A percentile compares a stretch with the other conserved stretches of the same genome.
phyloP scores from a whole-genome alignment of 2,113 vertebrate species.

The Gobiocypris rarus region DNA sequence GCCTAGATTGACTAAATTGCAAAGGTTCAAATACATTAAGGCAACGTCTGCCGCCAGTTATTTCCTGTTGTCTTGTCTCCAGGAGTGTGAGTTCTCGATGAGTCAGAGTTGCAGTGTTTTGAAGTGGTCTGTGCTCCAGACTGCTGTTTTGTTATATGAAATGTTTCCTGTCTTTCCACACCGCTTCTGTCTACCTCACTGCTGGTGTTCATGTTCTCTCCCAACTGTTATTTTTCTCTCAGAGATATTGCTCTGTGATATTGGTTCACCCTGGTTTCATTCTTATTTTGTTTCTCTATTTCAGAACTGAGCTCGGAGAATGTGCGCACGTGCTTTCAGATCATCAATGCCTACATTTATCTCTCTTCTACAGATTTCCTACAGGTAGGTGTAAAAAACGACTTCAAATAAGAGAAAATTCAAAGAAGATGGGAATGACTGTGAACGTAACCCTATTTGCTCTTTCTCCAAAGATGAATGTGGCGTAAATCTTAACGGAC shows the following conservation, averaged over 20 bases:
- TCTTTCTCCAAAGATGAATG: background rate
- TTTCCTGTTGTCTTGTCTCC: background rate
- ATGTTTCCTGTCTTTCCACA: slow-evolving; percentile 11
- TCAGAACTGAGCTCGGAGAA: slow-evolving; percentile 95
- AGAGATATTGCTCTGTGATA: background rate
- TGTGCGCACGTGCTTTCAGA: slow-evolving; percentile 93
- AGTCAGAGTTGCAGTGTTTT: background rate
- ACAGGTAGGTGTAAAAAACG: slow-evolving; percentile 79
- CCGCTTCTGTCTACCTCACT: background rate
- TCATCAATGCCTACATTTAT: slow-evolving; percentile 93
- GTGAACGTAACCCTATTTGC: background rate
- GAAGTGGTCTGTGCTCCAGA: background rate
- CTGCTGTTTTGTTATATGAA: slow-evolving; percentile 19
- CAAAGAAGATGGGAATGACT: background rate
- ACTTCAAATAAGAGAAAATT: slow-evolving; percentile 8
- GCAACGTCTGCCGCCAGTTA: background rate
- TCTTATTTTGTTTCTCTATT: slow-evolving; percentile 68
- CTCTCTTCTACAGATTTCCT: slow-evolving; percentile 91
- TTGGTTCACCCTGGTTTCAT: slow-evolving; percentile 1
- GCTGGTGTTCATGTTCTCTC: slow-evolving; percentile 17
- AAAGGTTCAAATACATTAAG: background rate
- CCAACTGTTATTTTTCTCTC: slow-evolving; percentile 22
- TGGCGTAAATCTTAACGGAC: background rate
- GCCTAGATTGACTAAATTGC: background rate
- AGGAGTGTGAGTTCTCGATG: background rate